Evolutionary conservation across 2,888 invertebrate genomes (phyloP), one percentile per base, ranked within the genome.

Genomic region (Caenorhabditis japonica): DNA sequence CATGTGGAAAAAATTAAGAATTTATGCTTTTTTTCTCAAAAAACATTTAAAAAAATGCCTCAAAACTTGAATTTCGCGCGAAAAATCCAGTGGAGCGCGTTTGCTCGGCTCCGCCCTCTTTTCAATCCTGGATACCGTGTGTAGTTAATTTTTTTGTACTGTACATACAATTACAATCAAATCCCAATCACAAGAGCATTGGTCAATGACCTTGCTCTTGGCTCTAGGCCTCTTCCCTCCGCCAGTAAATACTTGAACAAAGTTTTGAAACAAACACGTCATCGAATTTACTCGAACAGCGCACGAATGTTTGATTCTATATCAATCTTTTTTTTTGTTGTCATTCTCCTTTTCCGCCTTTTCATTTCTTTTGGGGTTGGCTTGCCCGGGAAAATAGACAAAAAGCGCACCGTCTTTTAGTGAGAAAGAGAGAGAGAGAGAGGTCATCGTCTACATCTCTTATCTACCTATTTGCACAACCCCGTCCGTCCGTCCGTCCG

Each of bases 301-400:
- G 56, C 66, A 66, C 66, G 66, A 66, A 51, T 66, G 56, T 66
- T 66, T 66, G 66, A 66, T 66, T 66, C 66, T 56, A 66, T 66
- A 66, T 66, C 66, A 66, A 66, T 56, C 55, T 41, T 47, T 64
- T 56, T 34, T 55, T 49, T 49, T 55, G 52, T 39, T 53, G 36
- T 62, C 27, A 34, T 15, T 15, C 39, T n/a, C 13, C 36, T n/a
- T 19, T 7, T 25, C 46, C 10, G 23, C n/a, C n/a, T n/a, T n/a
- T n/a, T n/a, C n/a, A n/a, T n/a, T n/a, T n/a, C n/a, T n/a, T n/a
- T n/a, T n/a, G n/a, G n/a, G n/a, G n/a, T n/a, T n/a, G n/a, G n/a
- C n/a, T n/a, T n/a, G 1, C 8, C 19, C 34, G 44, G 5, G 25
- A n/a, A 46, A 43, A 34, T 44, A 34, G 55, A 64, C 64, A 64